Percentiles rank a stretch among this genome's conserved stretches.
Conservation (phyloP, 1,140 invertebrate species). For the Anastrepha ludens region DNA sequence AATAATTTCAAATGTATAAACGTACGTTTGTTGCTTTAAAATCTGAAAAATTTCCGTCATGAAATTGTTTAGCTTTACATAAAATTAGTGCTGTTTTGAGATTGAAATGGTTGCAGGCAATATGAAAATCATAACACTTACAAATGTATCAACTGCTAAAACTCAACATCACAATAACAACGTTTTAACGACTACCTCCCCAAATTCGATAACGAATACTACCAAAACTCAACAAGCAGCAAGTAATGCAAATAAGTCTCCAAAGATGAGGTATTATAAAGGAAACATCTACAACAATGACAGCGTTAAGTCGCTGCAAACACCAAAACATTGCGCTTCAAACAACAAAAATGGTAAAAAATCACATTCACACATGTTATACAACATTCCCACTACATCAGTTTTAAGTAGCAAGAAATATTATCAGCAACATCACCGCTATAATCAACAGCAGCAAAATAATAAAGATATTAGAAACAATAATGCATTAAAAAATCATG, state of each 20-base stretch:
- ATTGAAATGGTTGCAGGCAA: conserved; percentile 41
- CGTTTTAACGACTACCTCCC: conserved; percentile 57
- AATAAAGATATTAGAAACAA: neutral
- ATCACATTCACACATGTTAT: conserved; percentile 52
- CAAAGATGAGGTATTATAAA: conserved; percentile 38
- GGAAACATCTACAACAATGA: conserved; percentile 56
- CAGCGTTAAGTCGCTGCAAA: conserved; percentile 54
- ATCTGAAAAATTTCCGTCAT: neutral
- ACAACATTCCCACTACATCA: conserved; percentile 47
- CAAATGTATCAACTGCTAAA: conserved; percentile 52
- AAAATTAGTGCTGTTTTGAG: neutral
- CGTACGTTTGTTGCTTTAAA: neutral
- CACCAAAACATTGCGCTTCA: conserved; percentile 54
- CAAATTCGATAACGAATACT: conserved; percentile 54
- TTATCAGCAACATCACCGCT: conserved; percentile 54
- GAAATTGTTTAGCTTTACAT: neutral
- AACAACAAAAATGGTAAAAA: conserved; percentile 61
- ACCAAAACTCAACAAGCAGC: neutral
- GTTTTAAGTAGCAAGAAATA: conserved; percentile 53
- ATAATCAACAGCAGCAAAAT: conserved; percentile 52
- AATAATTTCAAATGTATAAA: neutral
- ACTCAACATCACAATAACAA: conserved; percentile 57
- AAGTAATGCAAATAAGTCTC: neutral
- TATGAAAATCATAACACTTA: conserved; percentile 59
- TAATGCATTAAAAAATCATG: conserved; percentile 1